A percentile compares a stretch with the other conserved stretches of the same genome.
Evolutionary conservation across 1,140 invertebrate genomes (phyloP).

Genomic region (Araneus ventricosus): DNA sequence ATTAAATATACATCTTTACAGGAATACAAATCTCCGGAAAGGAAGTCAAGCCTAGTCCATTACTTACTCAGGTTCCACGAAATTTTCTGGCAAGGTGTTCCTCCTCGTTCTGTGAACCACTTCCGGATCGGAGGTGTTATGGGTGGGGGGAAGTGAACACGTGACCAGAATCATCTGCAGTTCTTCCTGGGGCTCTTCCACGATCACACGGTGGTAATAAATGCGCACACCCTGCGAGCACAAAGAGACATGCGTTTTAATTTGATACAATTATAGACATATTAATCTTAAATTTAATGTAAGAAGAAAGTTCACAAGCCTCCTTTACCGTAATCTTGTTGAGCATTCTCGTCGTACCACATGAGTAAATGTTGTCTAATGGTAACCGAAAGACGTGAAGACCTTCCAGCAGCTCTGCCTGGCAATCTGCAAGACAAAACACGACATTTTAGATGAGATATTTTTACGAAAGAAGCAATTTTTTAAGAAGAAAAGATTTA

Average conservation of each 20-base stretch:
- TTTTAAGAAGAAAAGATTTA: no score
- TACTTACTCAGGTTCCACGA: conserved; percentile 89
- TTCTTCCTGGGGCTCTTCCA: conserved; percentile 79
- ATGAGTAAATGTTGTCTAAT: conserved; percentile 79
- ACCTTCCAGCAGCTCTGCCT: conserved; percentile 76
- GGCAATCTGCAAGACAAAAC: conserved; percentile 76
- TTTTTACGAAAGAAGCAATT: no score
- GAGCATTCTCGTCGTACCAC: conserved; percentile 80
- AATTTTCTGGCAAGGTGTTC: conserved; percentile 85
- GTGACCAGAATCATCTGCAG: conserved; percentile 84
- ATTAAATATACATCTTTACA: not conserved
- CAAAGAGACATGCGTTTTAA: not conserved
- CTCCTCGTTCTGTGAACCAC: conserved; percentile 80
- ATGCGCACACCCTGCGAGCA: conserved; percentile 83
- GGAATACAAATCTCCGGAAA: not conserved
- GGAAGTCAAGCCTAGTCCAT: no score
- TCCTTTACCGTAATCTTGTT: conserved; percentile 77
- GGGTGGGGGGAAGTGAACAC: conserved; percentile 79
- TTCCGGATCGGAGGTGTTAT: conserved; percentile 65
- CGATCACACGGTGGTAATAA: conserved; percentile 87
- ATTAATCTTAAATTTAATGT: no score
- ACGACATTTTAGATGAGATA: no score
- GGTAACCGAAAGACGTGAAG: conserved; percentile 77
- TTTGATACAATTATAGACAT: no score
- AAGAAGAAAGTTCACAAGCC: no score